phyloP scores from a whole-genome alignment of 2,797 vertebrate genomes.

The Karalla daura region DNA sequence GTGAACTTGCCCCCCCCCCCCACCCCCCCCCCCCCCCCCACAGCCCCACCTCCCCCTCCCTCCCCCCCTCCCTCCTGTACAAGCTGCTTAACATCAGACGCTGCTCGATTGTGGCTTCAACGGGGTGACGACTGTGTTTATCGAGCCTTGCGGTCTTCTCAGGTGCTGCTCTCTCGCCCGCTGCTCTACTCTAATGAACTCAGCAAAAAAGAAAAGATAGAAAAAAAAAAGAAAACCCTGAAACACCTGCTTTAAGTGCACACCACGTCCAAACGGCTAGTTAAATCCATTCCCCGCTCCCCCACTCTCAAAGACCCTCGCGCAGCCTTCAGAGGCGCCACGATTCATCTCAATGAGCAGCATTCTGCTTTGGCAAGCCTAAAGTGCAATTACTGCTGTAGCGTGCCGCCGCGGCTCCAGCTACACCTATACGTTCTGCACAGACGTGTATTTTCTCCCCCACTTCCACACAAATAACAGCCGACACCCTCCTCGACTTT shows the following conservation, averaged over 20 bases:
- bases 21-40: no score
- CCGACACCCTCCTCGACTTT: conserved; percentile 66
- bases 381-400: conserved; percentile 73
- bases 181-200: conserved; percentile 79
- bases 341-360: conserved; percentile 82
- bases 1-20: conserved; percentile 46
- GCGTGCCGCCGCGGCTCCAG: conserved; percentile 67
- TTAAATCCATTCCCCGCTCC: conserved; percentile 78
- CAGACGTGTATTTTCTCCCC: conserved; percentile 60
- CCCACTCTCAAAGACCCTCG: conserved; percentile 74
- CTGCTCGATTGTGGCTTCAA: conserved; percentile 64
- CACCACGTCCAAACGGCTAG: conserved; percentile 68
- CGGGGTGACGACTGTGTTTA: conserved; percentile 68
- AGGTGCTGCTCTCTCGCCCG: conserved; percentile 58
- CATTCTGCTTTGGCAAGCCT: conserved; percentile 81
- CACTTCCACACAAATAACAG: conserved; percentile 67
- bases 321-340: conserved; percentile 78
- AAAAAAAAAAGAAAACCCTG: no score
- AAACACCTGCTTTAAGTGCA: conserved; percentile 74
- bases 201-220: no score
- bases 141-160: conserved; percentile 62
- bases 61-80: no score
- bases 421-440: conserved; percentile 74
- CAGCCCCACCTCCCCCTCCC: no score
- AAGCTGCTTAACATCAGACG: conserved; percentile 56